phyloP scores from a whole-genome alignment of 2,888 invertebrate species.

The Catonia carolina region DNA sequence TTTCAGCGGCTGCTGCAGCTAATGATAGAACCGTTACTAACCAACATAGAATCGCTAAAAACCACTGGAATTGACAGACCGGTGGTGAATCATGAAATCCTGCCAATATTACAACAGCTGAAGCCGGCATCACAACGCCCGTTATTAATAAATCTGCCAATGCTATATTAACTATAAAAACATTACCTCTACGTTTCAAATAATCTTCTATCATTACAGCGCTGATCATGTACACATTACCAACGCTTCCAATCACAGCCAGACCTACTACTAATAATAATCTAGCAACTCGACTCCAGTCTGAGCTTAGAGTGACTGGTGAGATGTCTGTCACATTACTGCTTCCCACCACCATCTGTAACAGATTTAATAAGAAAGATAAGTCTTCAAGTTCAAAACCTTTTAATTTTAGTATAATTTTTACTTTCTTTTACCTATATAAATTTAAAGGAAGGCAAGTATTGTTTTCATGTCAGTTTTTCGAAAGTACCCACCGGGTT shows the following conservation, averaged over 20 bases:
- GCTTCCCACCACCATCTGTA: constrained; percentile 17
- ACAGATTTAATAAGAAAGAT: no score
- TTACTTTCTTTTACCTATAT: no score
- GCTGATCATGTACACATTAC: constrained; percentile 70
- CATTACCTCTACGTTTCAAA: constrained; percentile 60
- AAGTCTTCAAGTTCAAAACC: no score
- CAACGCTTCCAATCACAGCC: constrained; percentile 60
- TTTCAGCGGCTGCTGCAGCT: constrained; percentile 58
- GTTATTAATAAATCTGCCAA: constrained; percentile 65
- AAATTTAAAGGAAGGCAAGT: no score
- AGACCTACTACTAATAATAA: constrained; percentile 57
- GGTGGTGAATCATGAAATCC: constrained; percentile 51
- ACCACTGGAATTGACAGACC: constrained; percentile 61
- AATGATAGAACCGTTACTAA: constrained; percentile 57
- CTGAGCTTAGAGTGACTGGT: constrained; percentile 57
- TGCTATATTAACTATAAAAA: constrained; percentile 62
- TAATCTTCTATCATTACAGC: constrained; percentile 66
- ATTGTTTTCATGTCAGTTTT: no score
- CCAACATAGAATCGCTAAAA: constrained; percentile 57
- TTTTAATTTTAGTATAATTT: not conserved
- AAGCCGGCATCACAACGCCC: constrained; percentile 59
- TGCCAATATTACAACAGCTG: constrained; percentile 62
- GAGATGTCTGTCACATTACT: constrained; percentile 44
- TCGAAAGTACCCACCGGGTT: no score
- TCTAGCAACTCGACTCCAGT: constrained; percentile 62